These are phyloP conservation scores for Exaiptasia diaphana DNA, from an alignment of 64 coral and sea anemone species.

Conservation along the genomic window DNA sequence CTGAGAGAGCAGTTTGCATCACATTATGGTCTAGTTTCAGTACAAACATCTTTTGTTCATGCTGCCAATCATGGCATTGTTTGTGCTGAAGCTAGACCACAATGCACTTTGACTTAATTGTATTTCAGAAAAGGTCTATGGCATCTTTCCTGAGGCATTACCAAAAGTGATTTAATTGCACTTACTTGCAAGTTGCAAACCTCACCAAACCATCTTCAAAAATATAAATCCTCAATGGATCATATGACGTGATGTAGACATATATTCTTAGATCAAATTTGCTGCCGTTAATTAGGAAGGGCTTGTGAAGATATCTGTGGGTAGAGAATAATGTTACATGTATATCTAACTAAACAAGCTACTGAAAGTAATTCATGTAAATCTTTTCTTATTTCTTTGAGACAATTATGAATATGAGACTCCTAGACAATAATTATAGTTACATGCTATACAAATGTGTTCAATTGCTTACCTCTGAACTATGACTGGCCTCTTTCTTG, in stretches of 20 bases:
- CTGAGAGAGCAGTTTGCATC: too few species aligned
- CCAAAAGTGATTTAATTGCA: not conserved
- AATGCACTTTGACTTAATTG: too few species aligned
- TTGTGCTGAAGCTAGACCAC: too few species aligned
- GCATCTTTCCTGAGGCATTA: not conserved
- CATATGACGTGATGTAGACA: slow-evolving; percentile 89
- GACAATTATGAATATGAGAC: not conserved
- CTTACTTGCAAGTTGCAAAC: slow-evolving; percentile 99
- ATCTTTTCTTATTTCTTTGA: not conserved
- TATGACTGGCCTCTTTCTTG: slow-evolving; percentile 93
- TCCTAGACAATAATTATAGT: not conserved
- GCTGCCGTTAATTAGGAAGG: slow-evolving; percentile 94
- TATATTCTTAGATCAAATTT: slow-evolving; percentile 99
- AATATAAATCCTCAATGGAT: slow-evolving; percentile 90
- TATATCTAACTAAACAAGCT: not conserved
- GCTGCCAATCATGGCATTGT: too few species aligned
- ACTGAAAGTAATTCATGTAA: not conserved
- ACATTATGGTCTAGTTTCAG: too few species aligned
- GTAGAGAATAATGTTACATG: not conserved
- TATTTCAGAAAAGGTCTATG: too few species aligned
- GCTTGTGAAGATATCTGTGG: slow-evolving; percentile 84
- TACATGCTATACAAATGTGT: not conserved
- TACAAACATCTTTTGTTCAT: too few species aligned
- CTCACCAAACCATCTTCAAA: slow-evolving; percentile 98
- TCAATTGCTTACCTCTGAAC: slow-evolving; percentile 70